phyloP scores from a whole-genome alignment of 2,888 invertebrate genomes.

The Machimus atricapillus region DNA sequence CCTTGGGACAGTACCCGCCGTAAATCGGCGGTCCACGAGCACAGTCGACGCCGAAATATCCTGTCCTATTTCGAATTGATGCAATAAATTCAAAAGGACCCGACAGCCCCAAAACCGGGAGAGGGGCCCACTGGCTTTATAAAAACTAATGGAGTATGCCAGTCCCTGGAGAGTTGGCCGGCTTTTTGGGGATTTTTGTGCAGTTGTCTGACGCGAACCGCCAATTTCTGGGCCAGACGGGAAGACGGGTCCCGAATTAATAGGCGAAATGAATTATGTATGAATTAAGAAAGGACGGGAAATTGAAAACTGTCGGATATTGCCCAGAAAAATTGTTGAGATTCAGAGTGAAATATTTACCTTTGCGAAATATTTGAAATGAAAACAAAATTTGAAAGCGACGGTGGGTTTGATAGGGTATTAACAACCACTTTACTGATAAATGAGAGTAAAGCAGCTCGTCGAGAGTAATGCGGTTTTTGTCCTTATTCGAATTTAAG shows the following conservation, averaged over 20 bases:
- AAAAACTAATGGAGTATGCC: not conserved
- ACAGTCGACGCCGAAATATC: not conserved
- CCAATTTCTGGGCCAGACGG: not conserved
- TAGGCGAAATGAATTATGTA: not conserved
- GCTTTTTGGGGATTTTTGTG: not conserved
- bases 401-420: not conserved
- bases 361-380: not conserved
- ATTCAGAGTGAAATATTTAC: not conserved
- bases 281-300: not conserved
- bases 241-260: not conserved
- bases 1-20: not conserved
- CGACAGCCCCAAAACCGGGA: not conserved
- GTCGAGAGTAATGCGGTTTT: not conserved
- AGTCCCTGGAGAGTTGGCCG: not conserved
- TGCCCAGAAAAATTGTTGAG: not conserved
- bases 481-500: not conserved
- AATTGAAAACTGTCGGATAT: not conserved
- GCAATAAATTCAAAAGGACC: not conserved
- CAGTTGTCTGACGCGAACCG: not conserved
- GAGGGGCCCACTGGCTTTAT: not conserved
- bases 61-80: not conserved
- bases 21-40: not conserved
- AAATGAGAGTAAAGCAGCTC: not conserved
- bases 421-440: not conserved
- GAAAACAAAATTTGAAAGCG: not conserved